Conservation (phyloP, 92 coral and sea anemone genomes). For the Parazoanthus atlanticus region DNA sequence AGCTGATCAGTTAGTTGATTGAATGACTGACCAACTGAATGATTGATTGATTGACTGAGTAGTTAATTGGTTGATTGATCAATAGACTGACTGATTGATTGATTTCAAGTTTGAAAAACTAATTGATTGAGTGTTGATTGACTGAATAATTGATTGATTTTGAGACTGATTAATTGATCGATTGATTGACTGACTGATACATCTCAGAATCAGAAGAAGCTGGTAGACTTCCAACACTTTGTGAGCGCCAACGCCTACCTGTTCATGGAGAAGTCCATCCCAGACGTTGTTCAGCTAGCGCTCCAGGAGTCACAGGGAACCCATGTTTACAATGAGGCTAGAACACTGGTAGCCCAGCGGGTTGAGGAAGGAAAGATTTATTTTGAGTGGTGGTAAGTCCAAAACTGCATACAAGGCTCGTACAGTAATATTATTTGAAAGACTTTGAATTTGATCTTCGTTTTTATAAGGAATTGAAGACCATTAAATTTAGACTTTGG, state of each 20-base stretch:
- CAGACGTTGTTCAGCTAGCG: constrained; percentile 87
- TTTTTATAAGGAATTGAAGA: too few species aligned
- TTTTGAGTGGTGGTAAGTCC: constrained; percentile 92
- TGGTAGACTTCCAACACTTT: constrained; percentile 87
- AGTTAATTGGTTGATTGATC: not conserved
- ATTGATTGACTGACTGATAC: not conserved
- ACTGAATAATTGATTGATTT: not conserved
- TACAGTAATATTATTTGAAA: too few species aligned
- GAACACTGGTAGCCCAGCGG: constrained; percentile 58
- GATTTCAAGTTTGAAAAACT: not conserved
- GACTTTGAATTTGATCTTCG: too few species aligned
- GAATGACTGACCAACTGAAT: not conserved
- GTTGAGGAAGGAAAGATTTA: constrained; percentile 67
- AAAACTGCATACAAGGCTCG: too few species aligned
- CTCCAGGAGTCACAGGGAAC: constrained; percentile 79
- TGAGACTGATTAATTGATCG: not conserved
- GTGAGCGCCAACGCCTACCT: constrained; percentile 85
- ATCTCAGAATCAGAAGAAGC: constrained; percentile 61
- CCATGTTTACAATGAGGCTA: constrained; percentile 80
- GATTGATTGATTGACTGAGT: not conserved
- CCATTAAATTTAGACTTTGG: too few species aligned
- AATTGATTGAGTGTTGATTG: not conserved
- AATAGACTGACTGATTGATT: not conserved
- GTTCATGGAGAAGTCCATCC: constrained; percentile 79
- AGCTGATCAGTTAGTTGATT: not conserved